Conservation (phyloP, 2,113 vertebrate species). For the Anser brachyrhynchus region DNA sequence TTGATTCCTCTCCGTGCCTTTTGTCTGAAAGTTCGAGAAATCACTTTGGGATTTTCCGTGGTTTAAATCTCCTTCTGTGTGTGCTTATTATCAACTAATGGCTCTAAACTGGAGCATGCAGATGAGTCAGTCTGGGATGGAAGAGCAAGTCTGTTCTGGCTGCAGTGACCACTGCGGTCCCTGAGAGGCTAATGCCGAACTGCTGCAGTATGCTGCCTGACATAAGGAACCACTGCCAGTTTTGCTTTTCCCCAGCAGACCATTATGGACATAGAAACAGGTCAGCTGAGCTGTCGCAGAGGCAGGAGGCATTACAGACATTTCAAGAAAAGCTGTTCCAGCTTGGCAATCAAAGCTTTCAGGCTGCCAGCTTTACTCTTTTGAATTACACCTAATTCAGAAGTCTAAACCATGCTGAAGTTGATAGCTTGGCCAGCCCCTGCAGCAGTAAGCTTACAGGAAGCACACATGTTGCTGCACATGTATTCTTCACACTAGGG, state of each 20-base stretch:
- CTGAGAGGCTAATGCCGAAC: background rate
- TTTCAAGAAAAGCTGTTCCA: background rate
- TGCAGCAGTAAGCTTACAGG: background rate
- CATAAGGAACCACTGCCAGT: background rate
- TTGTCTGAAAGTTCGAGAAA: background rate
- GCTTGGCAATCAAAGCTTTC: background rate
- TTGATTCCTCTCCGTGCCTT: background rate
- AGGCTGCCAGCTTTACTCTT: background rate
- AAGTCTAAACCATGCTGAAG: background rate
- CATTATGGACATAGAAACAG: background rate
- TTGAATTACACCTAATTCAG: background rate
- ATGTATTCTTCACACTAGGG: too few species aligned
- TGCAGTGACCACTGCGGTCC: background rate
- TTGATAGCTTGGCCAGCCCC: background rate
- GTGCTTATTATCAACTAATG: background rate
- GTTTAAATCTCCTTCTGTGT: background rate
- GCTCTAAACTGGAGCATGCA: background rate
- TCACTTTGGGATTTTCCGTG: background rate
- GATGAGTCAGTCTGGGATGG: background rate
- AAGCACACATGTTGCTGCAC: background rate
- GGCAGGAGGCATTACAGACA: background rate
- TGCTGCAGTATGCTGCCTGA: background rate
- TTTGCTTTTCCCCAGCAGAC: background rate
- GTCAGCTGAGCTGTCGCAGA: background rate
- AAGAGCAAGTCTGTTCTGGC: background rate